These are phyloP conservation scores for Sphenopsis melanotis DNA, from an alignment of 2,797 vertebrate genomes.

Conservation along the genomic window DNA sequence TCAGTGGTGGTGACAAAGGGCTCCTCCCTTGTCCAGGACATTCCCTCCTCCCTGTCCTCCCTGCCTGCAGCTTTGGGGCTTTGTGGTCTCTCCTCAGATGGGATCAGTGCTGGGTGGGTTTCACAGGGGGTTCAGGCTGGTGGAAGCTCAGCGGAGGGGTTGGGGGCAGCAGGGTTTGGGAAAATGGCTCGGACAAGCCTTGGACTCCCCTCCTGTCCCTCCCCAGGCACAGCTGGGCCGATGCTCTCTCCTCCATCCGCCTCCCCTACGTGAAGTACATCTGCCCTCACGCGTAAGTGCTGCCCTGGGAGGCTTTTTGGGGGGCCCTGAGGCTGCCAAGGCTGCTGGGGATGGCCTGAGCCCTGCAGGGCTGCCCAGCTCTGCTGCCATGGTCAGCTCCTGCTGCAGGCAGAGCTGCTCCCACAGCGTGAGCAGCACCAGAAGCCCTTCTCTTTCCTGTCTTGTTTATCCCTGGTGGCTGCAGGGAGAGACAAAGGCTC, in stretches of 20 bases:
- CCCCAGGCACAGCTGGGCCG: slow-evolving; percentile 92
- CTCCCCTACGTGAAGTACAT: slow-evolving; percentile 95
- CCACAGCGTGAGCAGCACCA: neutral
- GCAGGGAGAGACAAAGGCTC: neutral
- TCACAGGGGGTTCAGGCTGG: accelerated
- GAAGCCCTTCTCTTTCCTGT: neutral
- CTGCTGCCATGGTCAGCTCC: neutral
- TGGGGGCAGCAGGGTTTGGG: neutral
- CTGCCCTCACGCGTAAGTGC: slow-evolving; percentile 94
- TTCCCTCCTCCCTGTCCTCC: neutral
- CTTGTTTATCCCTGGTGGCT: neutral
- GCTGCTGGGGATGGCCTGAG: neutral
- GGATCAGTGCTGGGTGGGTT: neutral
- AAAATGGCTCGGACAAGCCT: neutral
- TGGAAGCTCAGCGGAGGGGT: neutral
- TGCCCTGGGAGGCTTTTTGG: neutral
- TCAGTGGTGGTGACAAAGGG: neutral
- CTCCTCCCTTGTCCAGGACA: neutral
- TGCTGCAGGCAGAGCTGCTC: neutral
- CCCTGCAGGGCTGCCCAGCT: neutral
- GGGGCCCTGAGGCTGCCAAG: neutral
- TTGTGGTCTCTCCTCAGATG: neutral
- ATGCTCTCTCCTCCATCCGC: slow-evolving; percentile 84
- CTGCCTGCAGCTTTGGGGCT: neutral
- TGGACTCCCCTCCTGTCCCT: neutral